These are phyloP conservation scores for Uria lomvia DNA, from an alignment of 2,113 vertebrate genomes.

Conservation along the genomic window DNA sequence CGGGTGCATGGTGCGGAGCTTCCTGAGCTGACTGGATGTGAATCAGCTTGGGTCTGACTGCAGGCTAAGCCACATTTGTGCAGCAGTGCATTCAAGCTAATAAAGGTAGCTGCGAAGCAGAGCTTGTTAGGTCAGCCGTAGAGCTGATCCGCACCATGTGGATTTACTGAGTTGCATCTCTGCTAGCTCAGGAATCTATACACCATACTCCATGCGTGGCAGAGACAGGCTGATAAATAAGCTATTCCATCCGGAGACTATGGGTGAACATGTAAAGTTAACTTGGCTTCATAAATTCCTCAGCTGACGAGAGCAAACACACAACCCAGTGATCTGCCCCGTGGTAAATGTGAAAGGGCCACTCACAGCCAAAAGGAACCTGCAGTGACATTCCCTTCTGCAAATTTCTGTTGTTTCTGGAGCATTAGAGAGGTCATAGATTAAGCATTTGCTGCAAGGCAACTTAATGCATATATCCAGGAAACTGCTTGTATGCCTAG, in stretches of 20 bases:
- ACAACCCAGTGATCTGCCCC: background rate
- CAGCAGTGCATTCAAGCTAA: conserved; percentile 29
- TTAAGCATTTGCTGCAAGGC: background rate
- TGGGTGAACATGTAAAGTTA: background rate
- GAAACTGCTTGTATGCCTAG: background rate
- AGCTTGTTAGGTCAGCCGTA: conserved; percentile 33
- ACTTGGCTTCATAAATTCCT: conserved; percentile 3
- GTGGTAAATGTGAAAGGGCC: background rate
- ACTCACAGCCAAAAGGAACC: background rate
- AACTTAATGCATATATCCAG: background rate
- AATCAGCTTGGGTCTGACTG: background rate
- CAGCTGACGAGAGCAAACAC: background rate
- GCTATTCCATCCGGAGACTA: background rate
- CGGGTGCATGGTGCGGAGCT: background rate
- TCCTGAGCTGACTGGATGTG: background rate
- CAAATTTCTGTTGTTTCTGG: background rate
- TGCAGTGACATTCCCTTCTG: background rate
- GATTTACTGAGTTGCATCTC: background rate
- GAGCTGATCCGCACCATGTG: background rate
- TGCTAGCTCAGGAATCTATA: background rate
- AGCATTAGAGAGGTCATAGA: background rate
- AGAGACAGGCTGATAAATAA: background rate
- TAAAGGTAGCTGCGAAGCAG: background rate
- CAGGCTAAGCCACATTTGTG: conserved; percentile 9
- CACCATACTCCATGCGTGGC: background rate